Conservation (phyloP, 2,113 vertebrate species). For the Conger conger region DNA sequence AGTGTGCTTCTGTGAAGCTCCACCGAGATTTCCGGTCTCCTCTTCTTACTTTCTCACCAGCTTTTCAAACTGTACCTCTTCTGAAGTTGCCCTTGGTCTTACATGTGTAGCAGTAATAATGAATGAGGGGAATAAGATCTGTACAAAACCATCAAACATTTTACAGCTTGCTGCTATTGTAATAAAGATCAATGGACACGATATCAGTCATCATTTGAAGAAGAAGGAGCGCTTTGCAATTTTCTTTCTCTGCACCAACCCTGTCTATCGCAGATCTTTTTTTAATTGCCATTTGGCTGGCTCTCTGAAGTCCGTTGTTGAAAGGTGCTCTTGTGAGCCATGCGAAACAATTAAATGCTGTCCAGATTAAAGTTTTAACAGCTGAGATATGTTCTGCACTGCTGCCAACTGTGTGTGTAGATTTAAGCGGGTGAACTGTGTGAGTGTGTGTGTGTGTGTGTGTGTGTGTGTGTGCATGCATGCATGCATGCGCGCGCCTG, state of each 20-base stretch:
- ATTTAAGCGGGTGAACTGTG: neutral
- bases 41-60: slow-evolving; percentile 63
- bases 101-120: slow-evolving; percentile 83
- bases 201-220: slow-evolving; percentile 70
- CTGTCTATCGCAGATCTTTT: slow-evolving; percentile 58
- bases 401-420: neutral
- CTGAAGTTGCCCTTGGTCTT: slow-evolving; percentile 84
- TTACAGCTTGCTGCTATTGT: slow-evolving; percentile 78
- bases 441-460: neutral
- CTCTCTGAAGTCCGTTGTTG: slow-evolving; percentile 65
- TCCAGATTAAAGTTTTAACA: slow-evolving; percentile 28
- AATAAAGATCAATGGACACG: slow-evolving; percentile 78
- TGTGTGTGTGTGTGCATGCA: slow-evolving; percentile 1
- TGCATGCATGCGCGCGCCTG: slow-evolving; percentile 8
- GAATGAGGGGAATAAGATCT: slow-evolving; percentile 79
- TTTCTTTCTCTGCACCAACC: slow-evolving; percentile 53
- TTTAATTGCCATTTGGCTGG: slow-evolving; percentile 71
- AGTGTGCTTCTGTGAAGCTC: slow-evolving; percentile 60
- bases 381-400: neutral
- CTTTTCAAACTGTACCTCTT: slow-evolving; percentile 67
- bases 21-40: slow-evolving; percentile 69
- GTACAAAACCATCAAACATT: slow-evolving; percentile 79
- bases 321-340: slow-evolving; percentile 58
- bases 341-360: slow-evolving; percentile 38
- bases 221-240: slow-evolving; percentile 65